Evolutionary conservation across 2,888 invertebrate species (phyloP), one percentile per base, ranked within the genome.

Genomic region (Arenicola marina): DNA sequence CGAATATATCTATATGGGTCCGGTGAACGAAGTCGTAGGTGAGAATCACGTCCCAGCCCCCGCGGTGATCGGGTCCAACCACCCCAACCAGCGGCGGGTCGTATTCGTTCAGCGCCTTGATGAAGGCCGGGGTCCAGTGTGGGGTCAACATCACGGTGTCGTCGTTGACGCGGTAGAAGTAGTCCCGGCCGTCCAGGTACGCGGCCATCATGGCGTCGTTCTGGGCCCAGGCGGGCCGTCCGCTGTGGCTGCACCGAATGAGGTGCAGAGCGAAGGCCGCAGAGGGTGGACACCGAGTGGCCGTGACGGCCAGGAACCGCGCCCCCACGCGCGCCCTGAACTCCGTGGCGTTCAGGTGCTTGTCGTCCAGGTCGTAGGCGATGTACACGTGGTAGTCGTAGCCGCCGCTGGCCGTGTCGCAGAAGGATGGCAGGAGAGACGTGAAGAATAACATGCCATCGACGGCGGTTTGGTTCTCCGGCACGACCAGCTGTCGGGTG

Each of bases 201-300:
- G 71, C 71, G 21, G 61, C 67, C 51, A 70, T 63, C 70, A 71
- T 70, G 46, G 72, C 72, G 34, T 72, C 72, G 51, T 72, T 72
- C 62, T 72, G 72, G 7, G 72, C 69, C 72, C 72, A 72, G 29
- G 71, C 68, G 11, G 72, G 72, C 26, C 56, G 46, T 11, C 60
- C 56, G 11, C 26, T 34, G 51, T 72, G 69, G 4, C 31, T 55
- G 53, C 72, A 72, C 21, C 60, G 33, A 4, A 71, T 59, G 21
- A 72, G 51, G 28, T 66, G 62, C 2, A 71, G 62, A 2, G 33
- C 54, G 2, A 45, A 26, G 18, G 21, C 29, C n/a, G 56, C 31
- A 21, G 44, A 32, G 1, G 29, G n/a, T 2, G 45, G 61, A 57
- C 65, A 67, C 32, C 54, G 24, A 18, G n/a, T 46, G 11, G 32